Evolutionary conservation across 2,113 vertebrate genomes (phyloP), one percentile per base, ranked within the genome.

Genomic region (Dunckerocampus dactyliophorus): DNA sequence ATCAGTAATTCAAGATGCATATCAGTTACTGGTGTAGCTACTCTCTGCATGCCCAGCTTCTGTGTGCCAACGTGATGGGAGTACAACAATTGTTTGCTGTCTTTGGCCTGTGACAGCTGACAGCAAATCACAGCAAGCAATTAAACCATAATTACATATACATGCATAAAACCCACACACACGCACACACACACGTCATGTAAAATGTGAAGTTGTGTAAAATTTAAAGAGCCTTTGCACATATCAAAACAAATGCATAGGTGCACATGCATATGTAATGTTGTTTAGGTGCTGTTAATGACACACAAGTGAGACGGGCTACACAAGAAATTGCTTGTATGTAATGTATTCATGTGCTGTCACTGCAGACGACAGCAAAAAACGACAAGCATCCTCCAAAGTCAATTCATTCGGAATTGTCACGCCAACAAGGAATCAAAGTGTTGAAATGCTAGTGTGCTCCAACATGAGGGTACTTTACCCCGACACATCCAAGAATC

Each of bases 81-180:
- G 84, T 82, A 82, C 74, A 84, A 79, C 78, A 81, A 89, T 89
- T 89, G 89, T 90, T 89, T 90, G 85, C 83, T 85, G 87, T 89
- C 86, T 90, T 85, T 88, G 85, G 83, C 86, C 88, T 88, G 86
- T 88, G 88, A 90, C 88, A 90, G 87, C 90, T 89, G 88, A 90
- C 88, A 88, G 89, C 84, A 82, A 86, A 89, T 90, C 85, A 88
- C 88, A 85, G 85, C 82, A 77, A 85, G 87, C 88, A 89, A 90
- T 91, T 90, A 89, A 90, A 87, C 77, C 71, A 55, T 87, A 90
- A 90, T 90, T 89, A 90, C 77, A 87, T 80, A 80, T 79, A 83
- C 65, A 79, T 61, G 62, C 70, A 65, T 61, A 67, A 73, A 76
- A 82, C 67, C 78, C 59, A 64, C 68, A 63, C 62, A 67, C 31